phyloP scores from a whole-genome alignment of 2,113 vertebrate species.

The Anhinga rufa region DNA sequence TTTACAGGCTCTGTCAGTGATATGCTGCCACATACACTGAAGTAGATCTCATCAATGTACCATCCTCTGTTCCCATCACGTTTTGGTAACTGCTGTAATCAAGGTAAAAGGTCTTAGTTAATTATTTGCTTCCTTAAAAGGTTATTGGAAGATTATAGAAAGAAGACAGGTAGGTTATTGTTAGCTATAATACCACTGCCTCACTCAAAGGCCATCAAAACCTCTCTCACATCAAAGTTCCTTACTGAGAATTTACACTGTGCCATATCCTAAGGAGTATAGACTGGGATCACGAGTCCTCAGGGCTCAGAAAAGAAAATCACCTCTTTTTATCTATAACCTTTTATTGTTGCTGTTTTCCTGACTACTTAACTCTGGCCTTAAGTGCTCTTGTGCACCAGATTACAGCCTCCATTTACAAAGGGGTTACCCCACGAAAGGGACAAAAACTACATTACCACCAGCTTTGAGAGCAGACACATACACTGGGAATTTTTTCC shows the following conservation, averaged over 20 bases:
- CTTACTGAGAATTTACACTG: neutral
- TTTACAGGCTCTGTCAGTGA: neutral
- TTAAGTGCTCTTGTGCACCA: neutral
- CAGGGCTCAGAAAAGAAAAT: neutral
- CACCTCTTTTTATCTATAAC: neutral
- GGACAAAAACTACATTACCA: neutral
- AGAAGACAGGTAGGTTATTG: neutral
- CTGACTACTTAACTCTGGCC: neutral
- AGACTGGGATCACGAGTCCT: neutral
- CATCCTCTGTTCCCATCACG: neutral
- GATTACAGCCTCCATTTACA: neutral
- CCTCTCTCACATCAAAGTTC: neutral
- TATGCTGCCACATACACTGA: neutral
- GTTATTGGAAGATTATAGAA: neutral
- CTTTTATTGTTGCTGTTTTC: neutral
- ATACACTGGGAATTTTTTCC: neutral
- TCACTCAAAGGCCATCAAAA: neutral
- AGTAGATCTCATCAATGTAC: neutral
- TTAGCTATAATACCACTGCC: neutral
- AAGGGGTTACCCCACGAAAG: neutral
- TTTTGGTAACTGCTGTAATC: neutral
- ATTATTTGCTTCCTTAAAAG: conserved; percentile 9
- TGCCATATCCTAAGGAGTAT: neutral
- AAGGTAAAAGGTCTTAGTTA: neutral
- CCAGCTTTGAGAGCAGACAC: neutral